Evolutionary conservation across 2,888 invertebrate genomes (phyloP), one percentile per base, ranked within the genome.

Genomic region (Esperia sulphurella): DNA sequence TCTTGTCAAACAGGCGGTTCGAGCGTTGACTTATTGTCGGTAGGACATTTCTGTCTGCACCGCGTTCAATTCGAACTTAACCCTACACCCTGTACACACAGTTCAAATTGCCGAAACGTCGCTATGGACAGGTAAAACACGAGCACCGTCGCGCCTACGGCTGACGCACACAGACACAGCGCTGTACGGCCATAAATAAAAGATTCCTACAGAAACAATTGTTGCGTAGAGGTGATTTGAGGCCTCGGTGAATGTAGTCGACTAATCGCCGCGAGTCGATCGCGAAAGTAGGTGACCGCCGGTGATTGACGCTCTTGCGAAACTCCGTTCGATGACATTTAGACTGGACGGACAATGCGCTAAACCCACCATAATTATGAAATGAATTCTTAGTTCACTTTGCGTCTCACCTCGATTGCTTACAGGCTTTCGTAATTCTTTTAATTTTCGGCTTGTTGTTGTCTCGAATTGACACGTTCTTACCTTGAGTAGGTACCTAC

Each of bases 201-300:
- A 88, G 89, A 89, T 88, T 87, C 88, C 82, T 84, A 88, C 84
- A 86, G 87, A 89, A 89, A 87, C 89, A 88, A 89, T 89, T 85
- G 88, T 87, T 88, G 88, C 88, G 87, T 89, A 85, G 88, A 88
- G 83, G 85, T 82, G 83, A 85, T 79, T 69, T 74, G 80, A 81
- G 83, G 80, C 81, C 83, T 80, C 82, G 78, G 87, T 85, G 87
- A 87, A 87, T 83, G 87, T 87, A 82, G 83, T 70, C 70, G 74
- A 75, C 86, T 87, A 87, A 88, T 87, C 86, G 85, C 78, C 72
- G 75, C 78, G 75, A 77, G 79, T 76, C 82, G 84, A 87, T 86
- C 87, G 87, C 87, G 88, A 89, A 89, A 89, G 89, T 88, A 87
- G 89, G 89, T 88, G 88, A 88, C 88, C 88, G 87, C 77, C 75